Evolutionary conservation across 2,113 vertebrate species (phyloP).

Genomic region (Macheiramphus alcinus): DNA sequence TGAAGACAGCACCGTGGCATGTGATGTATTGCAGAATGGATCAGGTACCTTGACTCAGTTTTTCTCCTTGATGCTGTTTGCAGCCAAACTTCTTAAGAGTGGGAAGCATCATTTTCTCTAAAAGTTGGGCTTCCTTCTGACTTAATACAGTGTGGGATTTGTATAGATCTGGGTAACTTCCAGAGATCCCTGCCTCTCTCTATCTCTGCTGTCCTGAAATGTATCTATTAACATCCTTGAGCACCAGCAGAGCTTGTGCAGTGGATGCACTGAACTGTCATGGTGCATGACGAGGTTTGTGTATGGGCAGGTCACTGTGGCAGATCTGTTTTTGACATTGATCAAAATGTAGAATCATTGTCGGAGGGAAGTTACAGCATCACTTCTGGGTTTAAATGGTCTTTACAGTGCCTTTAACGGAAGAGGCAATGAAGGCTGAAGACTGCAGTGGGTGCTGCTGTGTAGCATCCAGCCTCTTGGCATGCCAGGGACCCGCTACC

Average conservation of each 20-base stretch:
- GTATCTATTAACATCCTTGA: not conserved
- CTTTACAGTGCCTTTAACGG: not conserved
- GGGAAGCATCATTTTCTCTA: not conserved
- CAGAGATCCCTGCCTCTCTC: not conserved
- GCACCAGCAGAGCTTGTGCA: rapidly evolving
- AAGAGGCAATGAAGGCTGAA: not conserved
- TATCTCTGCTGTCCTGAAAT: not conserved
- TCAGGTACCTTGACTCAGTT: not conserved
- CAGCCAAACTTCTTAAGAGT: not conserved
- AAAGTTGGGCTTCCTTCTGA: not conserved
- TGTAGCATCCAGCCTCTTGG: rapidly evolving
- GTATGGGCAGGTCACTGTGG: not conserved
- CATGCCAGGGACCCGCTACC: rapidly evolving
- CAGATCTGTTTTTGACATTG: not conserved
- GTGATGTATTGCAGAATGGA: not conserved
- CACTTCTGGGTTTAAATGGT: not conserved
- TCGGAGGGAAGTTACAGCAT: not conserved
- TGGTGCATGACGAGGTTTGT: rapidly evolving
- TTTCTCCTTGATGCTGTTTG: not conserved
- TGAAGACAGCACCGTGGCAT: not conserved
- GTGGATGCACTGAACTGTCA: not conserved
- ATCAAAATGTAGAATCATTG: not conserved
- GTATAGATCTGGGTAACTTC: not conserved
- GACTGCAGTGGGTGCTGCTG: not conserved
- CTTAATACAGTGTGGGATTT: not conserved